Evolutionary conservation across 2,888 invertebrate species (phyloP).

Genomic region (Serrognathus titanus): DNA sequence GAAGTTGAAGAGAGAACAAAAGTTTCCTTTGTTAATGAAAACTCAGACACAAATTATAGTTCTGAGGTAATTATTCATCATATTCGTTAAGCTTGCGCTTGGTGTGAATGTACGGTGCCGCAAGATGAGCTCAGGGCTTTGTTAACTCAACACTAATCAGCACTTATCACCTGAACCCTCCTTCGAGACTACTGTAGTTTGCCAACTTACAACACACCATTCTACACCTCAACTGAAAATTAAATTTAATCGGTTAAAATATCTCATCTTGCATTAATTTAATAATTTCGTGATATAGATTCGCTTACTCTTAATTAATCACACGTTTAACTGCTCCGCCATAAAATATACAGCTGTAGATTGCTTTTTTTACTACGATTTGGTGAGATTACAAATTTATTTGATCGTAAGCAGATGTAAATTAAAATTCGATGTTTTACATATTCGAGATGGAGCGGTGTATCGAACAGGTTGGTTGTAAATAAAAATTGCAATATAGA

Average conservation of each 20-base stretch:
- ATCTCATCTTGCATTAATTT: background rate
- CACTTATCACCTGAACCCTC: slow-evolving; percentile 38
- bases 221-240: slow-evolving; percentile 8
- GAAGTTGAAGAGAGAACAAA: too few relatives aligned
- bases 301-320: background rate
- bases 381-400: too few relatives aligned
- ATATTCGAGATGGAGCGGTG: too few relatives aligned
- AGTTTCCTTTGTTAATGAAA: too few relatives aligned
- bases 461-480: slow-evolving; percentile 8
- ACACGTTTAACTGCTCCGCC: too few relatives aligned
- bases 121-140: slow-evolving; percentile 29
- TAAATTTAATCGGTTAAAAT: slow-evolving; percentile 12
- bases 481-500: slow-evolving; percentile 10
- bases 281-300: background rate
- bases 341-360: too few relatives aligned
- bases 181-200: slow-evolving; percentile 24
- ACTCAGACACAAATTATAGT: background rate
- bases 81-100: slow-evolving; percentile 21
- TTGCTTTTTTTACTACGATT: too few relatives aligned
- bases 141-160: slow-evolving; percentile 38
- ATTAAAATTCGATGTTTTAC: too few relatives aligned
- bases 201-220: slow-evolving; percentile 9
- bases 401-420: too few relatives aligned
- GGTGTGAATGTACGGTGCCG: slow-evolving; percentile 21
- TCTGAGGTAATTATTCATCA: slow-evolving; percentile 20